Conservation (phyloP, 2,888 invertebrate genomes). For the Synergus umbraculus region DNA sequence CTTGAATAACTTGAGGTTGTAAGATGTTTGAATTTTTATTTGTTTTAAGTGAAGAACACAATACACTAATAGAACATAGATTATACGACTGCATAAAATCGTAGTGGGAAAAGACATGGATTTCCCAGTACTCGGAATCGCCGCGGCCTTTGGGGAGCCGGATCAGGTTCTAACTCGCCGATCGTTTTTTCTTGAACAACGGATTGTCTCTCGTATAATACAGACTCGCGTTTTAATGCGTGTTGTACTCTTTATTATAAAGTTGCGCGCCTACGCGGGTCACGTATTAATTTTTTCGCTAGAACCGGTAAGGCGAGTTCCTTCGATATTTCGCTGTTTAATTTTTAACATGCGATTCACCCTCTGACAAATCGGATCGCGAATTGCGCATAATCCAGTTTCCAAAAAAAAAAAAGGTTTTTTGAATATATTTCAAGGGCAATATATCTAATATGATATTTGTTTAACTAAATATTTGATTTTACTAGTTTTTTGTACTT, state of each 20-base stretch:
- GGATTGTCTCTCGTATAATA: slow-evolving; percentile 53
- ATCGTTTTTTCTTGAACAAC: slow-evolving; percentile 57
- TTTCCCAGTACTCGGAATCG: slow-evolving; percentile 59
- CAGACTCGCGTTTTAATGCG: slow-evolving; percentile 49
- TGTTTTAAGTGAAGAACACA: neutral
- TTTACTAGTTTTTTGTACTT: no score
- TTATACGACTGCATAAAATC: slow-evolving; percentile 42
- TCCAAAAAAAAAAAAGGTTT: no score
- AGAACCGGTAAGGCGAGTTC: slow-evolving; percentile 68
- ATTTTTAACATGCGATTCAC: slow-evolving; percentile 45
- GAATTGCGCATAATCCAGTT: neutral
- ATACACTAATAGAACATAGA: slow-evolving; percentile 11
- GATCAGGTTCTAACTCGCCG: slow-evolving; percentile 65
- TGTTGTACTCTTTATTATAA: slow-evolving; percentile 45
- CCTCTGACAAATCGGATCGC: neutral
- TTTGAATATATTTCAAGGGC: no score
- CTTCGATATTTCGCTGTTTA: slow-evolving; percentile 63
- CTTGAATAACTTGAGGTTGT: no score
- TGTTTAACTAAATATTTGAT: no score
- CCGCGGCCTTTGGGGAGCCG: slow-evolving; percentile 65
- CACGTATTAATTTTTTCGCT: slow-evolving; percentile 70
- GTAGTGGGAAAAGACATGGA: slow-evolving; percentile 50
- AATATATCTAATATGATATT: no score
- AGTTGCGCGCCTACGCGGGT: slow-evolving; percentile 54
- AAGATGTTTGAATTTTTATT: neutral